Evolutionary conservation across 2,797 vertebrate genomes (phyloP).

Genomic region (Leptoclinus maculatus): DNA sequence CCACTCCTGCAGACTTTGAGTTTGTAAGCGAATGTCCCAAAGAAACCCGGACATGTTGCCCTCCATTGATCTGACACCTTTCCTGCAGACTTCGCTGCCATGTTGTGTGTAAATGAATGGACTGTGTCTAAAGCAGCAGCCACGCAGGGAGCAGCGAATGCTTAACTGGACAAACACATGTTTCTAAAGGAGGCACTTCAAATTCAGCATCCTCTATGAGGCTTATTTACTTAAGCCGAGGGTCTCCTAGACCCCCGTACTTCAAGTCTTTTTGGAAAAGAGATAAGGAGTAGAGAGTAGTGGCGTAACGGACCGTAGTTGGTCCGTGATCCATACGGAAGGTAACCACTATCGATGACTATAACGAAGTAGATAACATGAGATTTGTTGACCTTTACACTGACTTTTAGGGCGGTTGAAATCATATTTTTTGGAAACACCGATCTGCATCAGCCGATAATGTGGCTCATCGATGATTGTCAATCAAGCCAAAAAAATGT

Average conservation of each 20-base stretch:
- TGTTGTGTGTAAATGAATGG: slow-evolving; percentile 38
- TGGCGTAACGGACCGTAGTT: neutral
- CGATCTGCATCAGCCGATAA: neutral
- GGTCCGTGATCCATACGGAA: neutral
- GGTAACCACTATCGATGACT: neutral
- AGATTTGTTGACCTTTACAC: no score
- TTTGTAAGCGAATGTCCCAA: slow-evolving; percentile 24
- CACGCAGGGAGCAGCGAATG: slow-evolving; percentile 11
- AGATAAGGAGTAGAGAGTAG: neutral
- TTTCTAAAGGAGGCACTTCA: slow-evolving; percentile 48
- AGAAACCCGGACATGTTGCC: slow-evolving; percentile 53
- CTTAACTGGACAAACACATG: slow-evolving; percentile 41
- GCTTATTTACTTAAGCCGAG: slow-evolving; percentile 51
- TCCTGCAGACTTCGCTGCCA: slow-evolving; percentile 30
- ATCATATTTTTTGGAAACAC: neutral
- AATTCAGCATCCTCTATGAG: slow-evolving; percentile 45
- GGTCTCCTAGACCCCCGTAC: slow-evolving; percentile 25
- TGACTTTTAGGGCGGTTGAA: neutral
- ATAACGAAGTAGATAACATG: no score
- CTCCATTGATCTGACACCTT: slow-evolving; percentile 52
- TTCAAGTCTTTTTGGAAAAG: neutral
- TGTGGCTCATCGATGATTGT: neutral
- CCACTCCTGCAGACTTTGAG: slow-evolving; percentile 19
- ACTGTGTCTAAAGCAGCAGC: slow-evolving; percentile 32
- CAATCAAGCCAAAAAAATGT: no score